A percentile compares a stretch with the other conserved stretches of the same genome.
These are phyloP conservation scores for Trachemys scripta DNA, from an alignment of 2,113 vertebrate genomes.

Conservation along the genomic window DNA sequence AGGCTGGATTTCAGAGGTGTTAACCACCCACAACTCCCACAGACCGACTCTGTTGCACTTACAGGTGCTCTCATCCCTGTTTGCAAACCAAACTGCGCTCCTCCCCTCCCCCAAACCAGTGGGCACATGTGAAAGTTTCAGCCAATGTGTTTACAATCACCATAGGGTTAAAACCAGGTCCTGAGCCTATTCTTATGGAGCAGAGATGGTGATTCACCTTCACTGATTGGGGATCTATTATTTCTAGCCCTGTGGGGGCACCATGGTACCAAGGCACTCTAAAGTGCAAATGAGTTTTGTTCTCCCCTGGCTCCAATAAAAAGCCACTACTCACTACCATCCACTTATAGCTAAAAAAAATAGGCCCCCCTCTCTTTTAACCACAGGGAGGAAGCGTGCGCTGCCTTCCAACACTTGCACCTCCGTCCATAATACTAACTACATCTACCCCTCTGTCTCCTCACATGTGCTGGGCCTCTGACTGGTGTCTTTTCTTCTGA, in stretches of 20 bases:
- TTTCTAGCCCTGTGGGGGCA: background rate
- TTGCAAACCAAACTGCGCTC: background rate
- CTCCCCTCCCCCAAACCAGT: background rate
- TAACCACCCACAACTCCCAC: background rate
- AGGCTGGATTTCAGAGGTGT: background rate
- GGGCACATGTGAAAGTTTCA: background rate
- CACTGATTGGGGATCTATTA: background rate
- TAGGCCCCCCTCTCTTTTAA: background rate
- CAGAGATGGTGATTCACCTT: background rate
- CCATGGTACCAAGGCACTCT: background rate
- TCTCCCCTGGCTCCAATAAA: background rate
- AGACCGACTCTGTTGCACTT: background rate
- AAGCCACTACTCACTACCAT: background rate
- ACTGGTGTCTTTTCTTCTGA: background rate
- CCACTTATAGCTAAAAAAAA: background rate
- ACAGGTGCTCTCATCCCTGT: background rate
- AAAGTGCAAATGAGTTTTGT: background rate
- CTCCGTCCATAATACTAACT: background rate
- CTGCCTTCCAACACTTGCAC: background rate
- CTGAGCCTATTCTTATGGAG: background rate
- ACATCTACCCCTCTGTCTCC: background rate
- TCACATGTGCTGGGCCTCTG: background rate
- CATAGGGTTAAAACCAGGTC: background rate
- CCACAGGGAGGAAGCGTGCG: background rate
- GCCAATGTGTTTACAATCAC: accelerated